Percentiles rank a stretch among this genome's conserved stretches.
Conservation (phyloP, 2,797 vertebrate species). For the Threskiornis aethiopicus region DNA sequence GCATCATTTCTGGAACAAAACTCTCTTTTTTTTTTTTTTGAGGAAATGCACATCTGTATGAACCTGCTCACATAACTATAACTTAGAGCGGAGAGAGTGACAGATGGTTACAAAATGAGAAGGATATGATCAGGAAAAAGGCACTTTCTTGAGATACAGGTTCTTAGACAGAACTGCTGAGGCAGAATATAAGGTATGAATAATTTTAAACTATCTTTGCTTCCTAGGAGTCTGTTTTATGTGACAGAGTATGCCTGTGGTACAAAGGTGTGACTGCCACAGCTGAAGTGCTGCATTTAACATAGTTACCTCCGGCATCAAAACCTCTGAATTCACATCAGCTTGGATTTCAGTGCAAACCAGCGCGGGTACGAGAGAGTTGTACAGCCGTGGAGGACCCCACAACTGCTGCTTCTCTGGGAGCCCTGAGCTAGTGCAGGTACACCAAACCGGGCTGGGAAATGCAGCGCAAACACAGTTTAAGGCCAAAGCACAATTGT, state of each 20-base stretch:
- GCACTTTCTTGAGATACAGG: background rate
- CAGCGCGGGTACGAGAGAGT: fast-evolving
- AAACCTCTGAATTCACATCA: background rate
- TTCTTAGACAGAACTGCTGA: background rate
- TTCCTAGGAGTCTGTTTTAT: background rate
- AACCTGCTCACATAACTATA: background rate
- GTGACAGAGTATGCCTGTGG: background rate
- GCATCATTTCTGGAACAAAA: background rate
- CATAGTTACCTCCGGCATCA: background rate
- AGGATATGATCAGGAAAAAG: background rate
- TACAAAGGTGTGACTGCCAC: background rate
- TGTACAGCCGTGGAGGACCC: background rate
- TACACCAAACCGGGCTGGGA: background rate
- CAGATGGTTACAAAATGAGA: background rate
- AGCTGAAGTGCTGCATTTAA: background rate
- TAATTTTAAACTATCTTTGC: background rate
- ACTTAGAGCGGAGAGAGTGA: background rate
- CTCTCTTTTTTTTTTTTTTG: background rate
- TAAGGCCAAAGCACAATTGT: background rate
- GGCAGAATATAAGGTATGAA: background rate
- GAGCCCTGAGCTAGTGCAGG: background rate
- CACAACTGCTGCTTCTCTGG: background rate
- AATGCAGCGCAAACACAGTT: background rate
- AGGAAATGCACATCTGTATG: background rate
- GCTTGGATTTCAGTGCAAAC: background rate